A percentile compares a stretch with the other conserved stretches of the same genome.
Evolutionary conservation across 2,888 invertebrate species (phyloP).

Genomic region (Idaea aversata): DNA sequence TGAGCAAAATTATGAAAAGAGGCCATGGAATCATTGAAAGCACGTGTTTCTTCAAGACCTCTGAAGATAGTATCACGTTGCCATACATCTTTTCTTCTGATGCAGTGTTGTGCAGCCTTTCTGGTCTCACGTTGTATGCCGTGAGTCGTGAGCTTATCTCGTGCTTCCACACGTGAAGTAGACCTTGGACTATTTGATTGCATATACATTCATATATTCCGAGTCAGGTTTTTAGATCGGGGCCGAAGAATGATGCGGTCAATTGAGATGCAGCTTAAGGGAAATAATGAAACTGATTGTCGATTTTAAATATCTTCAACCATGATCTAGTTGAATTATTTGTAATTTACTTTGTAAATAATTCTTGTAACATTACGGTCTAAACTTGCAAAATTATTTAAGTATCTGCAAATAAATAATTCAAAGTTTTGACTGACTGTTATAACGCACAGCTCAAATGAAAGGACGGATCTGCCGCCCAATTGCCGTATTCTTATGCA

Average conservation of each 20-base stretch:
- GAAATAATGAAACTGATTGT: not conserved
- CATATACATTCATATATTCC: constrained; percentile 50
- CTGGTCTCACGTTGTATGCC: constrained; percentile 47
- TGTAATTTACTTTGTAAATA: not conserved
- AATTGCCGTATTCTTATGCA: too few relatives aligned
- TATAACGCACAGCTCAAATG: too few relatives aligned
- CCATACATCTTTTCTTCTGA: constrained; percentile 12
- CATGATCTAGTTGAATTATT: not conserved
- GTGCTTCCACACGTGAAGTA: constrained; percentile 45
- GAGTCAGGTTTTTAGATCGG: constrained; percentile 48
- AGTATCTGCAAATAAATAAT: too few relatives aligned
- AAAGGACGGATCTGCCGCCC: too few relatives aligned
- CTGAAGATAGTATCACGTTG: constrained; percentile 23
- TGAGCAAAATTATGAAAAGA: constrained; percentile 6
- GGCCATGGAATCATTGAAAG: constrained; percentile 9
- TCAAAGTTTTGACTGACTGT: too few relatives aligned
- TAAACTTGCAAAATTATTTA: too few relatives aligned
- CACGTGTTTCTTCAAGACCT: constrained; percentile 11
- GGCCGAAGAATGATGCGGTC: constrained; percentile 20
- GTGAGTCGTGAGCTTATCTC: constrained; percentile 24
- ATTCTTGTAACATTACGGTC: too few relatives aligned
- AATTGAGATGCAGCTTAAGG: constrained; percentile 6
- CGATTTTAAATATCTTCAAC: not conserved
- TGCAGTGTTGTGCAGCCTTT: constrained; percentile 9
- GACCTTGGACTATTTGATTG: constrained; percentile 45